Conservation (phyloP, 2,113 vertebrate species). For the Vulpes vulpes region DNA sequence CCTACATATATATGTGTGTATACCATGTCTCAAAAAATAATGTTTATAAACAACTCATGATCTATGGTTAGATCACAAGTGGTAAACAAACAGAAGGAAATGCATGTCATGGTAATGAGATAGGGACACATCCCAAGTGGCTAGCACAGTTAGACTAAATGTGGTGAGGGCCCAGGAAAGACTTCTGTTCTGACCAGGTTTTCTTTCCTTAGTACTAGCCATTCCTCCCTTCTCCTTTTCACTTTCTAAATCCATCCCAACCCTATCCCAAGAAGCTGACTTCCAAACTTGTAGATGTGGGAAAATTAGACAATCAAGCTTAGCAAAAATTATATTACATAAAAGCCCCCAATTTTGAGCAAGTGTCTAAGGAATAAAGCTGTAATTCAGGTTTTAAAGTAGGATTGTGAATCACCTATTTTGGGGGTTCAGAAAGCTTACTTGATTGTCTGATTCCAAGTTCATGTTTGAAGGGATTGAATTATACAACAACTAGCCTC, state of each 20-base stretch:
- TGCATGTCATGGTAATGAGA: rapidly evolving
- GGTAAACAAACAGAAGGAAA: neutral
- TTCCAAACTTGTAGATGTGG: neutral
- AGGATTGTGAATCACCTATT: neutral
- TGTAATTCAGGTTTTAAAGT: neutral
- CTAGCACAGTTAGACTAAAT: neutral
- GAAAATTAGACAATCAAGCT: neutral
- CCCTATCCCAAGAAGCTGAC: neutral
- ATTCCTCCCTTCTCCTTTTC: neutral
- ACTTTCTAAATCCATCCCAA: rapidly evolving
- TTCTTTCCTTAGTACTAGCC: neutral
- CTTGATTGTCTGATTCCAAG: neutral
- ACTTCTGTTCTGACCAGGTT: rapidly evolving
- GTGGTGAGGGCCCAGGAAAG: rapidly evolving
- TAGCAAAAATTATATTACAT: neutral
- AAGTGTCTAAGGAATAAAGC: neutral
- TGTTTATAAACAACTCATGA: neutral
- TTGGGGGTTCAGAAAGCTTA: neutral
- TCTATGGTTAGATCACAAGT: neutral
- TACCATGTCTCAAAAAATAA: neutral
- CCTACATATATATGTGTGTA: neutral
- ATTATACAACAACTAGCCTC: neutral
- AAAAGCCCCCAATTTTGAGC: neutral
- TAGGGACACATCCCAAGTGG: too few relatives aligned
- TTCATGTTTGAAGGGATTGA: neutral